Evolutionary conservation across 2,888 invertebrate genomes (phyloP), one percentile per base, ranked within the genome.

Genomic region (Tricholauxania praeusta): DNA sequence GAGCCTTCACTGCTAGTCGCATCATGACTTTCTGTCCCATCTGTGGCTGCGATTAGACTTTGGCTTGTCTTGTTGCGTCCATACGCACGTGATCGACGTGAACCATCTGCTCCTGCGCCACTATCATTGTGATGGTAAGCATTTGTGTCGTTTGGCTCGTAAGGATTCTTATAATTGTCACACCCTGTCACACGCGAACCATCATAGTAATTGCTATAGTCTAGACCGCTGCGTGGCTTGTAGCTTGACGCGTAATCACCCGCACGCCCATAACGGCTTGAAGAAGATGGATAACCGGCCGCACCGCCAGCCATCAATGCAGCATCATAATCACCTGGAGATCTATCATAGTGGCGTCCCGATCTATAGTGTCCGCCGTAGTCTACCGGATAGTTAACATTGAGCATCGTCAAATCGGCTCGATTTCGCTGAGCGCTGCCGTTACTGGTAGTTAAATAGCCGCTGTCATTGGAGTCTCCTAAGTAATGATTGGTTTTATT

Each of bases 381-480:
- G 60, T 85, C 85, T 49, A 85, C 10, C 0, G 85, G 86, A 72
- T 84, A 84, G 71, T 82, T 87, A 55, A 83, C 83, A 76, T 85
- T 85, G n/a, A 85, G 76, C 14, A 80, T 71, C 7, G 78, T 75
- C 59, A 80, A 73, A 68, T 80, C 81, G 8, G 79, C 74, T 3
- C 79, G 76, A 49, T 76, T 74, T 72, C 77, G 78, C 14, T 22
- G 51, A 47, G 6, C 5, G 7, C 15, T 14, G 39, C 53, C 52
- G 12, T 19, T 17, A n/a, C 53, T 66, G 17, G 12, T 17, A 48
- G 85, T 84, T 69, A 86, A 74, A 72, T 86, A 86, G 48, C 86
- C 85, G 72, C 85, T 83, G 71, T 86, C 86, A 64, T 78, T 84
- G 15, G 85, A 83, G 74, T 86, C 82, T 48, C 80, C 86, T 73